Evolutionary conservation across 2,113 vertebrate species (phyloP), one percentile per base, ranked within the genome.

Genomic region (Gasterosteus aculeatus): DNA sequence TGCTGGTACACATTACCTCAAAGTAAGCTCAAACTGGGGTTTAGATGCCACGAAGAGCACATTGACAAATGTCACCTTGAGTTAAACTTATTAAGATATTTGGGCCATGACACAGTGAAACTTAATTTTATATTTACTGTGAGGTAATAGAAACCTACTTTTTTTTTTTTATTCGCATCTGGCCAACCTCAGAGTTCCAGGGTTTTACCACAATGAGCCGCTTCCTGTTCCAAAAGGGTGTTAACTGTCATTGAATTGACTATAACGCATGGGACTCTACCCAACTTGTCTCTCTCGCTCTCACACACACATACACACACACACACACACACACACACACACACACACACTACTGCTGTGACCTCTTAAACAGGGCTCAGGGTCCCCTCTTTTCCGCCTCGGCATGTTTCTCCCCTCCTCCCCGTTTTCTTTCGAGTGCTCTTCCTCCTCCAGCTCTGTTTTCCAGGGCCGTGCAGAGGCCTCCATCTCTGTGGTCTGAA

Each of bases 401-500:
- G 18, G 88, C 83, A 88, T 88, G 85, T 73, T 57, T 54, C 72
- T 54, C 57, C 47, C 16, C 66, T 60, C 22, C 7, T 57, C 31
- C 8, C 49, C 0, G 4, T 63, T 73, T 73, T 75, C 19, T 81
- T 79, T 80, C 12, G 15, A 72, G 53, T 39, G 63, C 59, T 57
- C 42, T 78, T 78, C 68, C 71, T 33, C 69, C 80, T 87, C 56
- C 68, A 85, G 88, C 83, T 85, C 78, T 42, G 44, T 79, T 89
- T 81, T 72, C 87, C 83, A 91, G 89, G 88, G 81, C 68, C 78
- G 51, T 76, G 81, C 77, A 82, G 82, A 78, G 83, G 78, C 67
- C 16, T 76, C 74, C 47, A 69, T 79, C 72, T 84, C 68, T 69
- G 85, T 41, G 73, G 72, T 87, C 79, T 89, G 68, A 80, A 75